Evolutionary conservation across 2,797 vertebrate species (phyloP), one percentile per base, ranked within the genome.

Genomic region (Falco berigora): DNA sequence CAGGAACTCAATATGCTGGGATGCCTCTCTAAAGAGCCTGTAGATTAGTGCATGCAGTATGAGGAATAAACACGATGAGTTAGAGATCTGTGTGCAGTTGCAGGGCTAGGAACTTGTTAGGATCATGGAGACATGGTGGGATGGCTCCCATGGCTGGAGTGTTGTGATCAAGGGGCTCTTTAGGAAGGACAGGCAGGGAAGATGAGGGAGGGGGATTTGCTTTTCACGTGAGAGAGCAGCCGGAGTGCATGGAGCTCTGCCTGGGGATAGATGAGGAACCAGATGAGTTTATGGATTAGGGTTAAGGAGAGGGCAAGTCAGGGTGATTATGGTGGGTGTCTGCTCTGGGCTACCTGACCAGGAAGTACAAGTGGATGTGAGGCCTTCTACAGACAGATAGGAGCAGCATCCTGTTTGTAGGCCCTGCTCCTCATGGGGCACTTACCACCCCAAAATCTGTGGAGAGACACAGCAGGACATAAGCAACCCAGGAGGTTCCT

Each of bases 1-100:
- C 19, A 58, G 71, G n/a, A 77, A 10, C 6, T 73, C 21, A 15
- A 0, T 0, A 2, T 58, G 18, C 53, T 52, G 12, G 4, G 5
- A 10, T 67, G 21, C 44, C 19, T 69, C 19, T 86, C 63, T 61
- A 8, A 61, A 58, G 40, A 64, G 22, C 40, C 46, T 73, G 56
- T 73, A 46, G 18, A 9, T 27, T 36, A n/a, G 4, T 56, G 14
- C 21, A 16, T 3, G 4, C 32, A 36, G 8, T 24, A 14, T 81
- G 28, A 27, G 22, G 24, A 73, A 16, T 73, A 77, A 64, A 30
- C 12, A 4, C 14, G 22, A 36, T 42, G 40, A 61, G 42, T 44
- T 44, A 44, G 42, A 44, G 42, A 44, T 44, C 42, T 25, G 4
- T 36, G 22, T 83, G 55, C 42, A 72, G 9, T n/a, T 78, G 23